Percentiles rank a stretch among this genome's conserved stretches.
Conservation (phyloP, 2,113 vertebrate species). For the Ceuthmochares aereus region DNA sequence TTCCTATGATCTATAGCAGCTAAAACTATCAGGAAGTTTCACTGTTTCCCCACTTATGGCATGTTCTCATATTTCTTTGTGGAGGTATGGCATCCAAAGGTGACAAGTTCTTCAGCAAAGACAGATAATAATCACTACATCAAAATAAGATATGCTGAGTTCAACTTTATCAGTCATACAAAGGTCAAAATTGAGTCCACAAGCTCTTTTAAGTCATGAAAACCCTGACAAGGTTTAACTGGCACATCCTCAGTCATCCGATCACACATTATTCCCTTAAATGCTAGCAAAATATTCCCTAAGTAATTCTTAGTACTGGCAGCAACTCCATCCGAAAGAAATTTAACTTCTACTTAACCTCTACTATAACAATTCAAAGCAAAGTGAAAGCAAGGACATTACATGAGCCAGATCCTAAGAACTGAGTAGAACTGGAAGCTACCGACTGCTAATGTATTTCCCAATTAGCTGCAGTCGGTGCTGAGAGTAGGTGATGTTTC, state of each 20-base stretch:
- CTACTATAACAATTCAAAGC: neutral
- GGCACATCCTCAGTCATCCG: neutral
- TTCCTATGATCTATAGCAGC: neutral
- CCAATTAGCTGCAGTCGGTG: neutral
- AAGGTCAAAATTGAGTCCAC: neutral
- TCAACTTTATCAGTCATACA: neutral
- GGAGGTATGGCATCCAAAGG: neutral
- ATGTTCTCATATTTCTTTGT: neutral
- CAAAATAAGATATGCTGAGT: neutral
- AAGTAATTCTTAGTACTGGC: neutral
- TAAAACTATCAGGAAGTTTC: neutral
- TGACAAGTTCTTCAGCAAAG: neutral
- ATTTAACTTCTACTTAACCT: conserved; percentile 34
- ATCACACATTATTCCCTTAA: conserved; percentile 6
- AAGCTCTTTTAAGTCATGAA: neutral
- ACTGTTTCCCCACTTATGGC: too few species aligned
- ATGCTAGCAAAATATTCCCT: neutral
- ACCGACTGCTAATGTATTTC: conserved; percentile 23
- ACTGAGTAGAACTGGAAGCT: neutral
- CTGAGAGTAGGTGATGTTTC: neutral
- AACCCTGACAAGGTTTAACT: neutral
- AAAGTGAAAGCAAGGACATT: conserved; percentile 39
- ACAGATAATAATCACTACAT: neutral
- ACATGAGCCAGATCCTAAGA: neutral
- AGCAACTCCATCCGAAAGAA: neutral